phyloP scores from a whole-genome alignment of 2,113 vertebrate genomes.

The Spea multiplicata region DNA sequence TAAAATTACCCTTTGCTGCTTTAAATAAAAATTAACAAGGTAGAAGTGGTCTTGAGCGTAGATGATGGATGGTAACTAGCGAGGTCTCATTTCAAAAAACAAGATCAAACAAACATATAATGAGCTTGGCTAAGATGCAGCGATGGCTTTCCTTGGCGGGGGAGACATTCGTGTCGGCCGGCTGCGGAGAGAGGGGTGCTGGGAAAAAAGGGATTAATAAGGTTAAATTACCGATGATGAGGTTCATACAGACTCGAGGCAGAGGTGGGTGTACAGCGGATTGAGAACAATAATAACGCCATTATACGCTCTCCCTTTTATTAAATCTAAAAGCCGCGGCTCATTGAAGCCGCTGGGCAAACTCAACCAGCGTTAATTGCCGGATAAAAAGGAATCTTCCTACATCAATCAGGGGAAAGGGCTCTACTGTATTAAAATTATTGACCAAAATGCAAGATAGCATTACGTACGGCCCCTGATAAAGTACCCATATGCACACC shows the following conservation, averaged over 20 bases:
- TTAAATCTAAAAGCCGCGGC: no score
- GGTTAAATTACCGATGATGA: constrained; percentile 14
- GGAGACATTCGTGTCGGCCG: not conserved
- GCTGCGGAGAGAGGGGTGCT: not conserved
- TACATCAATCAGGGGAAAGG: no score
- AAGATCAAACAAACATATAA: constrained; percentile 63
- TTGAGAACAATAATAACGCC: no score
- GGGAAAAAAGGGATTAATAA: not conserved
- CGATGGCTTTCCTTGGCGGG: constrained; percentile 25
- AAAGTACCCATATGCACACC: no score
- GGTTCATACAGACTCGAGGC: not conserved
- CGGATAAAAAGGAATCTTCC: no score
- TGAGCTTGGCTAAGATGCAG: constrained; percentile 34
- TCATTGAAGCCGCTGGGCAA: no score
- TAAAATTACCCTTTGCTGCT: constrained; percentile 61
- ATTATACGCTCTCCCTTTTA: no score
- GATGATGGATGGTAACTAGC: constrained; percentile 58
- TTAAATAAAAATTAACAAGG: constrained; percentile 64
- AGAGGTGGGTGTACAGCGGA: not conserved
- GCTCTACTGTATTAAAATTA: no score
- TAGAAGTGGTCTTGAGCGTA: constrained; percentile 49
- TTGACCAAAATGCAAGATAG: no score
- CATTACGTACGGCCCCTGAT: no score
- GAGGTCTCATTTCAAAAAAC: constrained; percentile 52
- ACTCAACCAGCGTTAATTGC: no score